phyloP scores from a whole-genome alignment of 2,888 invertebrate species.

The Strigamia transsilvanica region DNA sequence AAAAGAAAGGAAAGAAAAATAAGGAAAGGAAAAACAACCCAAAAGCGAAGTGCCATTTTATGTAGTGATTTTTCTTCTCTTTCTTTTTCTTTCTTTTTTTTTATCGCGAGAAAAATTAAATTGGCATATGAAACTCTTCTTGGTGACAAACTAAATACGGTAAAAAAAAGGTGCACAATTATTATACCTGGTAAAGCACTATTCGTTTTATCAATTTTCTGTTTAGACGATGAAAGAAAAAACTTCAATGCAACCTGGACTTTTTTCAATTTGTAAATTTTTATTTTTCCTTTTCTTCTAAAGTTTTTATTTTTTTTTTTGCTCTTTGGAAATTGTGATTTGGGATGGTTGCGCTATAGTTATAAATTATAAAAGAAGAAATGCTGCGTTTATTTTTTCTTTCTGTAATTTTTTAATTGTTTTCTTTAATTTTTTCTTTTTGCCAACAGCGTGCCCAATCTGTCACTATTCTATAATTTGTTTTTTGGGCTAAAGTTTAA shows the following conservation, averaged over 20 bases:
- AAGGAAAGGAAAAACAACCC: constrained; percentile 10
- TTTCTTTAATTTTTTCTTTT: not conserved
- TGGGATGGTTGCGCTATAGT: constrained; percentile 32
- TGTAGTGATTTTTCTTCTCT: not conserved
- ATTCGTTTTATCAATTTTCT: constrained; percentile 42
- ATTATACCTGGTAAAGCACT: constrained; percentile 46
- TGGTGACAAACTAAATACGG: constrained; percentile 29
- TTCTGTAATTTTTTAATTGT: constrained; percentile 1
- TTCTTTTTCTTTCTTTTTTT: constrained; percentile 13
- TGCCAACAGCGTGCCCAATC: not conserved
- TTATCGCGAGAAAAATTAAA: not conserved
- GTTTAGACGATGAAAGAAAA: constrained; percentile 27
- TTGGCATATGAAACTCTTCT: constrained; percentile 38
- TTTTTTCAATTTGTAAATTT: constrained; percentile 23
- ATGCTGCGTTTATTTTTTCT: not conserved
- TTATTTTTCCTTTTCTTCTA: constrained; percentile 1
- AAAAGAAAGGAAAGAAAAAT: constrained; percentile 16
- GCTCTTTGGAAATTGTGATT: constrained; percentile 24
- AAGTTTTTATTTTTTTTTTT: not conserved
- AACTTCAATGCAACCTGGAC: constrained; percentile 42
- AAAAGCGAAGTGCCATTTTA: constrained; percentile 37
- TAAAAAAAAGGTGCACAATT: constrained; percentile 47
- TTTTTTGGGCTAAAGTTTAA: not conserved
- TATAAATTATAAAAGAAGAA: not conserved
- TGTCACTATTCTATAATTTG: not conserved